Conservation (phyloP, 2,888 invertebrate genomes). For the Agrotis clavis region DNA sequence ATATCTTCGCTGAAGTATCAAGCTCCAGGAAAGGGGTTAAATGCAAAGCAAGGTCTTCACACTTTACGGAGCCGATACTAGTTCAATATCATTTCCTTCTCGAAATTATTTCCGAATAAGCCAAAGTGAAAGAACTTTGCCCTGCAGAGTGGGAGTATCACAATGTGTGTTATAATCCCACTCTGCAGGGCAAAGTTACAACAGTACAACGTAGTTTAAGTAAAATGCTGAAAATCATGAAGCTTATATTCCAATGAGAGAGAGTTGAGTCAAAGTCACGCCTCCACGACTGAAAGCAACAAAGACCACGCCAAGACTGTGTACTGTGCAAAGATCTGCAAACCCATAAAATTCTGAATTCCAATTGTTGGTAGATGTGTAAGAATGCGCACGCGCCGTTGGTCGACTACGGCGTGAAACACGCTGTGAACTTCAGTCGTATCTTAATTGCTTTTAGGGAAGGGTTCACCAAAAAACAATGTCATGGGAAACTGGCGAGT, state of each 20-base stretch:
- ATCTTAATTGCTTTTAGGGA: background rate
- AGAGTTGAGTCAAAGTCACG: background rate
- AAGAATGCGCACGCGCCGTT: background rate
- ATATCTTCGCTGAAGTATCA: conserved; percentile 24
- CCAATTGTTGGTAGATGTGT: background rate
- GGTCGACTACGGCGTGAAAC: background rate
- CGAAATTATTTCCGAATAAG: background rate
- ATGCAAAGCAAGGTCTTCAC: background rate
- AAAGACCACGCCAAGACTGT: background rate
- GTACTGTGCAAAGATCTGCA: background rate
- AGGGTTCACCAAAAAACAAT: no score
- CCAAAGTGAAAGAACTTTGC: no score
- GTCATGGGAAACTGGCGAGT: no score
- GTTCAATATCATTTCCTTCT: background rate
- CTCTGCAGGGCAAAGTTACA: no score
- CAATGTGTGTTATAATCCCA: no score
- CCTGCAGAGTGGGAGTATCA: no score
- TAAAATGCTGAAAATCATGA: background rate
- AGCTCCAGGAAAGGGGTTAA: background rate
- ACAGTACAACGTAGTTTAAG: no score
- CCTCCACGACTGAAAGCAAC: background rate
- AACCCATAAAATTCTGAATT: background rate
- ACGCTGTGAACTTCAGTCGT: background rate
- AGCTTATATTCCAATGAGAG: background rate
- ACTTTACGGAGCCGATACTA: background rate